Base-by-base conservation (phyloP, 1,140 invertebrate species). In the Magallana gigas region DNA sequence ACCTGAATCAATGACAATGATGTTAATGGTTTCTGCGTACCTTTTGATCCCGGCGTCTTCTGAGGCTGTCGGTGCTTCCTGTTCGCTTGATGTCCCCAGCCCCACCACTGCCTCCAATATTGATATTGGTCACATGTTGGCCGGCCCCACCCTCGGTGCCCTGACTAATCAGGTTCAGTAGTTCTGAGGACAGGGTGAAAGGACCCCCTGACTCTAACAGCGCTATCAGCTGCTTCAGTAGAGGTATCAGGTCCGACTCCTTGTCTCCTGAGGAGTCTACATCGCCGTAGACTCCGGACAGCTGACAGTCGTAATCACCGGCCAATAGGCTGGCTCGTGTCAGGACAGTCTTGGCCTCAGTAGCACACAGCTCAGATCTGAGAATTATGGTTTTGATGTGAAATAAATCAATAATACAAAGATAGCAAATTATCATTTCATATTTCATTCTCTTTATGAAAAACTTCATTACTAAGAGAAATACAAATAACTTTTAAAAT, bases 171-270 rank as follows among this genome's bases (percentile, higher is more conserved):
- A 93, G 36, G 64, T 92, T 93, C 56, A 94, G 86, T 11, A 94
- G 87, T 71, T 94, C 93, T 83, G 91, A 86, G 14, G 91, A 91
- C 64, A 94, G 85, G 57, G 89, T 91, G 90, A 94, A 94, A 12
- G 93, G 93, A 56, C 92, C 92, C 14, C 94, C 94, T 16, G 93
- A 91, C 89, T 94, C 93, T 57, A 94, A 85, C 91, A 94, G 89
- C 0, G 92, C 92, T 57, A 94, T 94, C 76, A 94, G 85, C 85
- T 94, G 94, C 84, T 92, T 93, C 56, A 94, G 86, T 36, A 94
- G 86, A 9, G 94, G 94, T 59, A 94, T 90, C 56, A 94, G 89
- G 68, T 94, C 93, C n/a, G 91, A 91, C 83, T 94, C 93, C n/a
- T 89, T 84, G 36, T 87, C 88, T n/a, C 85, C 60, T 85, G 86